phyloP scores from a whole-genome alignment of 1,140 invertebrate species.

The Hestina assimilis region DNA sequence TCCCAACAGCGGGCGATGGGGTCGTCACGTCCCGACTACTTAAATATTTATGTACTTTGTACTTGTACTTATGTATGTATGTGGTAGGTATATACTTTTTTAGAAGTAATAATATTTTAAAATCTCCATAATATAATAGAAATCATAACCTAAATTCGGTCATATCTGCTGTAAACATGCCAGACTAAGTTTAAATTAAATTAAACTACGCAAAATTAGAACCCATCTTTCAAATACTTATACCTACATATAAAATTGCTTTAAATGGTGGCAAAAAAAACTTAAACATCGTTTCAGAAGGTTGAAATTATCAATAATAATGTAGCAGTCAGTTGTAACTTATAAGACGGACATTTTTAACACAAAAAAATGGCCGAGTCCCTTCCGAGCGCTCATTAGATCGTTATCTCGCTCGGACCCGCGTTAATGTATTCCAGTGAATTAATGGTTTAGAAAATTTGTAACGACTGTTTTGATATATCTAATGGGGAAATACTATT shows the following conservation, averaged over 20 bases:
- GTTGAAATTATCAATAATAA: conserved; percentile 14
- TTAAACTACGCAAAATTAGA: no score
- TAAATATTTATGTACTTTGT: no score
- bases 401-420: conserved; percentile 30
- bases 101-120: no score
- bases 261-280: conserved; percentile 1
- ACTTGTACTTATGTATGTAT: no score
- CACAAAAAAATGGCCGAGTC: conserved; percentile 21
- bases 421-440: conserved; percentile 24
- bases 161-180: no score
- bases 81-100: no score
- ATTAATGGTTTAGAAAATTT: conserved; percentile 47
- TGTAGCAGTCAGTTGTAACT: conserved; percentile 4
- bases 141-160: no score
- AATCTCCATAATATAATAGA: no score
- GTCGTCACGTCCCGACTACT: no score
- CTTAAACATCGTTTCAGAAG: not conserved
- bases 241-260: not conserved
- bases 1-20: no score
- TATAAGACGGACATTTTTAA: conserved; percentile 4
- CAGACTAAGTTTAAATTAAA: no score
- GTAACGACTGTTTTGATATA: conserved; percentile 28
- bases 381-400: conserved; percentile 29
- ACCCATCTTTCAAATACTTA: no score
- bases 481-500: not conserved